These are phyloP conservation scores for Branchipolynoe longqiensis DNA, from an alignment of 2,888 invertebrate genomes.

Conservation along the genomic window DNA sequence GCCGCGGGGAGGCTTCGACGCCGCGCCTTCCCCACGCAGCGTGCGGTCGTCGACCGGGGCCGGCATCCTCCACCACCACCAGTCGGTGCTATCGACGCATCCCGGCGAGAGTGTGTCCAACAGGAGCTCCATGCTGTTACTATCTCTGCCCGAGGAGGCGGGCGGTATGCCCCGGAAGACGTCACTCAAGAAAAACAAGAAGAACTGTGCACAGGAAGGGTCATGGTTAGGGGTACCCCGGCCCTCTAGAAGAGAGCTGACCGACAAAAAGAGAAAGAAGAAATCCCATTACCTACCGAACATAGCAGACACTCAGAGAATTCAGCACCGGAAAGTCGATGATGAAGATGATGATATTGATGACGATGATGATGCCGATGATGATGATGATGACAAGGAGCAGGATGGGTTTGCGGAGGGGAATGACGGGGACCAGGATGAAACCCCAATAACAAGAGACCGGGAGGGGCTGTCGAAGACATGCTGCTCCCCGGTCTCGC, in stretches of 20 bases:
- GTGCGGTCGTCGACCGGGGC: background rate
- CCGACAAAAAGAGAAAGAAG: background rate
- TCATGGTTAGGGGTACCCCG: background rate
- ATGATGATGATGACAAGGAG: too few relatives aligned
- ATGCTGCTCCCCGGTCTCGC: background rate
- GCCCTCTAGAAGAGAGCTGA: background rate
- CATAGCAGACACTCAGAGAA: background rate
- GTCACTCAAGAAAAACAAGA: slow-evolving; percentile 14
- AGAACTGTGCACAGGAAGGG: slow-evolving; percentile 36
- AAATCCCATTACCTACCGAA: background rate
- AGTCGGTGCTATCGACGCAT: background rate
- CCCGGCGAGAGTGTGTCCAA: slow-evolving; percentile 10
- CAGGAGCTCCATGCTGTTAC: slow-evolving; percentile 36
- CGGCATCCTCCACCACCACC: background rate
- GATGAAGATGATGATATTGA: background rate
- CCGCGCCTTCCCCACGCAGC: background rate
- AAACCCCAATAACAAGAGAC: too few relatives aligned
- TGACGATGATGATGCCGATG: background rate
- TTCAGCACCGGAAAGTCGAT: background rate
- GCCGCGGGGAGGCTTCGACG: background rate
- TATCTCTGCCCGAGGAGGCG: slow-evolving; percentile 22
- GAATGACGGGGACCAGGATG: background rate
- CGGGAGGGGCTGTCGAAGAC: too few relatives aligned
- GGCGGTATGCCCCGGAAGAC: slow-evolving; percentile 14
- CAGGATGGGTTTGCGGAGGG: background rate